Conservation (phyloP, 2,113 vertebrate genomes). For the Emydura subglobosa region DNA sequence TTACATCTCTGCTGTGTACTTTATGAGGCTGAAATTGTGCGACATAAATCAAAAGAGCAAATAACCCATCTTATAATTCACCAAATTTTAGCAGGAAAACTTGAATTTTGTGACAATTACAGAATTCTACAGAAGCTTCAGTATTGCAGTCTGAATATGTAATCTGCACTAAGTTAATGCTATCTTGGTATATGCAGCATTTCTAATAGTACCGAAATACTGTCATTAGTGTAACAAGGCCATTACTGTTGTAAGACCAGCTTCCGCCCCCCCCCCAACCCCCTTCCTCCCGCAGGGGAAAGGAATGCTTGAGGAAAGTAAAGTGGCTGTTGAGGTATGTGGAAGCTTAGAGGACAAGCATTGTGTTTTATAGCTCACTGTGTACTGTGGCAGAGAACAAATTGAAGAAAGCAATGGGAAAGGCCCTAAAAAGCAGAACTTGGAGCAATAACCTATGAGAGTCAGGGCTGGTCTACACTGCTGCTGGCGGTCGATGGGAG, state of each 20-base stretch:
- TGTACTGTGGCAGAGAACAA: no score
- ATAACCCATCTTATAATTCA: neutral
- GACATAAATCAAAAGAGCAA: neutral
- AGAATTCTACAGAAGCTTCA: fast-evolving
- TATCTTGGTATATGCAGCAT: neutral
- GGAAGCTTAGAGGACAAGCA: no score
- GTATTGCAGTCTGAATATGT: neutral
- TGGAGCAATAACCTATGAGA: neutral
- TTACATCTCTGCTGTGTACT: no score
- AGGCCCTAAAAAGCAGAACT: neutral
- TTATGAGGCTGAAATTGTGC: no score
- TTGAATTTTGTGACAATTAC: neutral
- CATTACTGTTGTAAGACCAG: neutral
- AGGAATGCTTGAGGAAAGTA: no score
- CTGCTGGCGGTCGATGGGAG: no score
- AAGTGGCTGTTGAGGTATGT: no score
- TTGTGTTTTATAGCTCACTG: no score
- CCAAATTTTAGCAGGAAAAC: neutral
- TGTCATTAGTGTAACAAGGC: no score
- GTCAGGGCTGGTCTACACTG: neutral
- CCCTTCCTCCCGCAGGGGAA: no score
- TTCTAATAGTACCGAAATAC: neutral
- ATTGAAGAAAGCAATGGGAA: no score
- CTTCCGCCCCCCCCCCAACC: no score
- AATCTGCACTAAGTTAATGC: fast-evolving